These are phyloP conservation scores for Mirza zaza DNA, from an alignment of 2,113 vertebrate species.

Conservation along the genomic window DNA sequence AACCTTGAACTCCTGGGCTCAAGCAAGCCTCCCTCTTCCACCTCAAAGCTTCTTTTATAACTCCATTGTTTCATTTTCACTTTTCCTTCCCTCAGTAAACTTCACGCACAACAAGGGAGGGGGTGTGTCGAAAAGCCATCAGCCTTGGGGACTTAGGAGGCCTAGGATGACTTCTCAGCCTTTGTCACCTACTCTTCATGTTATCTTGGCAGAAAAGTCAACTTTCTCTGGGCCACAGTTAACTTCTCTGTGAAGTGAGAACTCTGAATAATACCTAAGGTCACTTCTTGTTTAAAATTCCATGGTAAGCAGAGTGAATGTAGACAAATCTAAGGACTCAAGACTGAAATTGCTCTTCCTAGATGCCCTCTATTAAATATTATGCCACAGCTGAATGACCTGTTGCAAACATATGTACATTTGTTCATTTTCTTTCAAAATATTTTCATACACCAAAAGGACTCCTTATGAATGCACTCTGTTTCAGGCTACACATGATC, in stretches of 20 bases:
- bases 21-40: too few relatives aligned
- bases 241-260: neutral
- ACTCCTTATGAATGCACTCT: neutral
- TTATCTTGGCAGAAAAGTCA: conserved; percentile 4
- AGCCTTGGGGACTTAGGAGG: neutral
- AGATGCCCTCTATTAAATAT: neutral
- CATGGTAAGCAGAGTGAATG: neutral
- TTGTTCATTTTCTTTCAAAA: neutral
- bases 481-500: neutral
- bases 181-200: neutral
- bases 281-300: conserved; percentile 35
- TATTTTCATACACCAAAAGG: neutral
- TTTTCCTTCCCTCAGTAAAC: neutral
- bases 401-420: accelerated
- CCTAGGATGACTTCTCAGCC: neutral
- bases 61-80: neutral
- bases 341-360: neutral
- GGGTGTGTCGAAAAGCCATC: neutral
- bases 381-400: neutral
- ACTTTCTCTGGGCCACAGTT: neutral
- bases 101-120: neutral
- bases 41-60: neutral
- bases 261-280: neutral
- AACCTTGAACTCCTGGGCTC: too few relatives aligned
- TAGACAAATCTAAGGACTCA: neutral